phyloP scores from a whole-genome alignment of 2,797 vertebrate genomes.

The Bufotes viridis region DNA sequence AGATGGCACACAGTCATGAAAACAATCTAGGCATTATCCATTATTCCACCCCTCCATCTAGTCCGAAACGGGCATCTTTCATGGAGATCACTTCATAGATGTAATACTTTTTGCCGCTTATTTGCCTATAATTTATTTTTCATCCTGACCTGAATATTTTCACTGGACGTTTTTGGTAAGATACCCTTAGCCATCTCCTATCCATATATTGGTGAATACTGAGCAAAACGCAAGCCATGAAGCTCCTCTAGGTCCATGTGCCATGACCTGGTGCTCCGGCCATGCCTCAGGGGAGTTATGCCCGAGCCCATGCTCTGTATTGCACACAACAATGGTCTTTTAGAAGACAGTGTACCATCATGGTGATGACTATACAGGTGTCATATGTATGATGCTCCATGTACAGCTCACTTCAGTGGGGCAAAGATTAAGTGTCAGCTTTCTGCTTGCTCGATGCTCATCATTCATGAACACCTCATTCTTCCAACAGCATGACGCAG shows the following conservation, averaged over 20 bases:
- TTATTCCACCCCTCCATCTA: neutral
- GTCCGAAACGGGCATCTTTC: neutral
- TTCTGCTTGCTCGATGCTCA: conserved; percentile 54
- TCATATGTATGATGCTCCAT: neutral
- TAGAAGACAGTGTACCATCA: neutral
- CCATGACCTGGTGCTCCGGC: neutral
- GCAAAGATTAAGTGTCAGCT: neutral
- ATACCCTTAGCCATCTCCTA: too few species aligned
- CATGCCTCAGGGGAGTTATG: neutral
- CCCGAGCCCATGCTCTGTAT: neutral
- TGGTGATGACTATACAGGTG: neutral
- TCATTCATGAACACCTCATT: conserved; percentile 72
- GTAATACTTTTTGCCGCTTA: neutral
- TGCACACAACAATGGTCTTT: neutral
- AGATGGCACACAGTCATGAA: neutral
- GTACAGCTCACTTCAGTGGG: neutral
- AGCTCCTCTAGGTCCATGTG: neutral
- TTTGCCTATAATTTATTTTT: neutral
- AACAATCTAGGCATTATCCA: neutral
- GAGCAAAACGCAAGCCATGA: too few species aligned
- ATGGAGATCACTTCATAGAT: neutral
- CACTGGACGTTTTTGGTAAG: neutral
- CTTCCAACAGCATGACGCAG: conserved; percentile 75
- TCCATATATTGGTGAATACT: too few species aligned
- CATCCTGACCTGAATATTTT: neutral